phyloP scores from a whole-genome alignment of 2,888 invertebrate genomes.

The Galerucella pusilla region DNA sequence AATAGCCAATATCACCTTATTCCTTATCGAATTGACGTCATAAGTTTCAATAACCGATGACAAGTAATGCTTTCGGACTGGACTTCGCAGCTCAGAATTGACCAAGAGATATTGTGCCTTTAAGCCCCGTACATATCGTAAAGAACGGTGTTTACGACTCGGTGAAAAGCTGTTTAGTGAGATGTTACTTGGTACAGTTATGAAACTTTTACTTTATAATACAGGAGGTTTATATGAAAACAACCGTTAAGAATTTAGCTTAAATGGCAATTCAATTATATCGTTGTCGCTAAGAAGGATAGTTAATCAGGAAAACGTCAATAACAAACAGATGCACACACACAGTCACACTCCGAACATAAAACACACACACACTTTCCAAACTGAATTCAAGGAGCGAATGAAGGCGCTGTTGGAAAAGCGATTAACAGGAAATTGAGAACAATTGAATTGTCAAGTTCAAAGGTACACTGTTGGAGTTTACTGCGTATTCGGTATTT shows the following conservation, averaged over 20 bases:
- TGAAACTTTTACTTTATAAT: not conserved
- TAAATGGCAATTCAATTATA: slow-evolving; percentile 7
- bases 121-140: slow-evolving; percentile 51
- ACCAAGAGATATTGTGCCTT: slow-evolving; percentile 55
- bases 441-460: slow-evolving; percentile 64
- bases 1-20: slow-evolving; percentile 39
- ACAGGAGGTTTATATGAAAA: not conserved
- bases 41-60: slow-evolving; percentile 60
- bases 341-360: slow-evolving; percentile 15
- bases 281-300: not conserved
- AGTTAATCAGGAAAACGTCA: slow-evolving; percentile 28
- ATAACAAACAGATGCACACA: slow-evolving; percentile 30
- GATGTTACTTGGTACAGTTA: slow-evolving; percentile 1
- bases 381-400: slow-evolving; percentile 39
- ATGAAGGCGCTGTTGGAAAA: slow-evolving; percentile 40
- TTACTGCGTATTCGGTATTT: slow-evolving; percentile 35
- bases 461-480: slow-evolving; percentile 60
- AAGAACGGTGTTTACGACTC: slow-evolving; percentile 46
- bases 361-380: slow-evolving; percentile 39
- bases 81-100: slow-evolving; percentile 50
- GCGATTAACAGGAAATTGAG: slow-evolving; percentile 56
- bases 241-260: not conserved
- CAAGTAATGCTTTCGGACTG: slow-evolving; percentile 55
- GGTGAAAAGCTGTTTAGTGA: slow-evolving; percentile 9
- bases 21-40: slow-evolving; percentile 51